Evolutionary conservation across 2,797 vertebrate genomes (phyloP).

Genomic region (Vultur gryphus): DNA sequence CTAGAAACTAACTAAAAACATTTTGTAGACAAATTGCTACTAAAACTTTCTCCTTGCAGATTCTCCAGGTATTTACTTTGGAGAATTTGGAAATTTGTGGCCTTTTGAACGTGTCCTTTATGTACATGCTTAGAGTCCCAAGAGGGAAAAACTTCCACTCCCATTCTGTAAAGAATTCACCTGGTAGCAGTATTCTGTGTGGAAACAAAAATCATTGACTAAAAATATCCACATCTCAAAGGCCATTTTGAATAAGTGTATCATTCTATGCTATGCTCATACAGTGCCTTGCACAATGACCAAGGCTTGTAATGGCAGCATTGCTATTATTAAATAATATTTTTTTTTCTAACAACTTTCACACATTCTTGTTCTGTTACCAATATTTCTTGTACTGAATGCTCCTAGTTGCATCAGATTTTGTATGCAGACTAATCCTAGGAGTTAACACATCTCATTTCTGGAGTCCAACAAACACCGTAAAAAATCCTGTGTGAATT

Average conservation of each 20-base stretch:
- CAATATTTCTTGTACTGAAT: not conserved
- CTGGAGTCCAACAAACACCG: not conserved
- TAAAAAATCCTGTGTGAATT: not conserved
- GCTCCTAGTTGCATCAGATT: not conserved
- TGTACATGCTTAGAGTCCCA: not conserved
- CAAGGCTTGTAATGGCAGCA: not conserved
- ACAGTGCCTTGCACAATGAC: not conserved
- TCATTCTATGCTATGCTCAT: rapidly evolving
- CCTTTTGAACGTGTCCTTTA: not conserved
- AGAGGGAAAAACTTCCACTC: not conserved
- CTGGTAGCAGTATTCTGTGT: not conserved
- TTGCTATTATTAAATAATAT: not conserved
- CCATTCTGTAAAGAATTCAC: not conserved
- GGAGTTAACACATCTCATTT: not conserved
- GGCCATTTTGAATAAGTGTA: not conserved
- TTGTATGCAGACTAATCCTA: not conserved
- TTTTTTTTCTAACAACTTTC: not conserved
- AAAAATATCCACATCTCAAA: not conserved
- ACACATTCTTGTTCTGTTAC: not conserved
- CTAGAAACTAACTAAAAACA: not conserved
- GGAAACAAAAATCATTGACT: not conserved
- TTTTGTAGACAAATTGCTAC: not conserved
- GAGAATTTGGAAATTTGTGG: not conserved
- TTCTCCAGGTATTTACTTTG: not conserved
- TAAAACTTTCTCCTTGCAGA: not conserved